Conservation (phyloP, 2,797 vertebrate species). For the Emydoidea blandingii region DNA sequence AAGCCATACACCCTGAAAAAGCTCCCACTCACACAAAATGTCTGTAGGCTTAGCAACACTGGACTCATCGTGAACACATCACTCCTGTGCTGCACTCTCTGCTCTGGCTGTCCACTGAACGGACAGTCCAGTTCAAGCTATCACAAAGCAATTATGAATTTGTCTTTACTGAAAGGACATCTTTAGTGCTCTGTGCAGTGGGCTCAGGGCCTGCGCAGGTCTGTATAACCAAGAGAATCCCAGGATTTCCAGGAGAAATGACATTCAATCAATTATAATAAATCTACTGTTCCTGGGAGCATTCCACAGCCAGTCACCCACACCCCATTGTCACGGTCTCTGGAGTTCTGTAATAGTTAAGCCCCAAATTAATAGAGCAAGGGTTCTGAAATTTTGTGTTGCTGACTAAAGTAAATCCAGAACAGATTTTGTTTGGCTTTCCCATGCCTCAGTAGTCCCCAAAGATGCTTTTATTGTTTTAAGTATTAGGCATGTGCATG, state of each 20-base stretch:
- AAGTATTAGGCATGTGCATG: slow-evolving; percentile 72
- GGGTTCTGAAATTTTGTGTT: slow-evolving; percentile 30
- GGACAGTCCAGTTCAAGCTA: background rate
- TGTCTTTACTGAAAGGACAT: background rate
- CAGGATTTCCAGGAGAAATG: background rate
- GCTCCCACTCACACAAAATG: background rate
- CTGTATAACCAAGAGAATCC: background rate
- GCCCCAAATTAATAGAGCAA: background rate
- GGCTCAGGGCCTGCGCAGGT: background rate
- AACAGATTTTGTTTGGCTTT: slow-evolving; percentile 71
- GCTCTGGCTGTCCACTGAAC: background rate
- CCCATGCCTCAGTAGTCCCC: slow-evolving; percentile 62
- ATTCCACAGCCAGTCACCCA: background rate
- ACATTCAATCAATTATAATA: background rate
- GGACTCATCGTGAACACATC: background rate
- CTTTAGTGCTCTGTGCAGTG: background rate
- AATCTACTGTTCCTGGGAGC: background rate
- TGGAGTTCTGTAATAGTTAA: slow-evolving; percentile 48
- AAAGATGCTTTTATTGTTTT: slow-evolving; percentile 74
- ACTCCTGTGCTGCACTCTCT: background rate
- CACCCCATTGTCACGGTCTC: background rate
- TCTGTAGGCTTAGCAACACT: background rate
- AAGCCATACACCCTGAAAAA: background rate
- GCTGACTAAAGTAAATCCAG: slow-evolving; percentile 54
- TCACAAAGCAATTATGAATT: background rate